Conservation (phyloP, 2,113 vertebrate genomes). For the Psettodes erumei region DNA sequence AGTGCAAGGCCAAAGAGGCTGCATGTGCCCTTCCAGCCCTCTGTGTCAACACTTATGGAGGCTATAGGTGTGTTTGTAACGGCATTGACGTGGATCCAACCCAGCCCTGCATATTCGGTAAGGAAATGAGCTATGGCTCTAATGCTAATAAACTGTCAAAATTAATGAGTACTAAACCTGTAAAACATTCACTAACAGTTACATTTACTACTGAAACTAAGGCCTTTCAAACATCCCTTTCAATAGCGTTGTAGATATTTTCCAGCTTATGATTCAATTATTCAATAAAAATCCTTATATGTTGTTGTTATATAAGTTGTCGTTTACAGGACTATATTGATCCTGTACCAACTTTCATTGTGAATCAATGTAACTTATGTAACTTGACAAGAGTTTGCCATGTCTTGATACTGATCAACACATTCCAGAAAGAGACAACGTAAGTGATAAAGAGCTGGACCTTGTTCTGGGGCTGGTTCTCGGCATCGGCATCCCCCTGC, state of each 20-base stretch:
- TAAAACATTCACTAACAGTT: neutral
- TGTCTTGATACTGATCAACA: neutral
- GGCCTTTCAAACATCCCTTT: neutral
- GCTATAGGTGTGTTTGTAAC: slow-evolving; percentile 86
- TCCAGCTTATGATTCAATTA: neutral
- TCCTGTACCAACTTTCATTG: neutral
- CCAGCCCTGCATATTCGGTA: slow-evolving; percentile 80
- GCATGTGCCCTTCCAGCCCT: slow-evolving; percentile 71
- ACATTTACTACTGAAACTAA: neutral
- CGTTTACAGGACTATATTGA: neutral
- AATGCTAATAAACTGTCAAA: neutral
- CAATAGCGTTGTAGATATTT: neutral
- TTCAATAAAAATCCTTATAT: neutral
- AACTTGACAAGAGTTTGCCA: neutral
- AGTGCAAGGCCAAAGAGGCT: slow-evolving; percentile 76
- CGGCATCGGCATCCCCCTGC: slow-evolving; percentile 84
- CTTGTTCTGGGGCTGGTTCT: slow-evolving; percentile 84
- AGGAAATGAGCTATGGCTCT: slow-evolving; percentile 24
- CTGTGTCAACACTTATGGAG: slow-evolving; percentile 86
- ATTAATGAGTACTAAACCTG: neutral
- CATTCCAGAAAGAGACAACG: slow-evolving; percentile 45
- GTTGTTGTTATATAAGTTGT: too few relatives aligned
- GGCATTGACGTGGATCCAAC: slow-evolving; percentile 76
- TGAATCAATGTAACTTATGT: neutral
- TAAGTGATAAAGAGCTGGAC: neutral